A percentile compares a stretch with the other conserved stretches of the same genome.
These are phyloP conservation scores for Sorex fumeus DNA, from an alignment of 2,113 vertebrate genomes.

Conservation along the genomic window DNA sequence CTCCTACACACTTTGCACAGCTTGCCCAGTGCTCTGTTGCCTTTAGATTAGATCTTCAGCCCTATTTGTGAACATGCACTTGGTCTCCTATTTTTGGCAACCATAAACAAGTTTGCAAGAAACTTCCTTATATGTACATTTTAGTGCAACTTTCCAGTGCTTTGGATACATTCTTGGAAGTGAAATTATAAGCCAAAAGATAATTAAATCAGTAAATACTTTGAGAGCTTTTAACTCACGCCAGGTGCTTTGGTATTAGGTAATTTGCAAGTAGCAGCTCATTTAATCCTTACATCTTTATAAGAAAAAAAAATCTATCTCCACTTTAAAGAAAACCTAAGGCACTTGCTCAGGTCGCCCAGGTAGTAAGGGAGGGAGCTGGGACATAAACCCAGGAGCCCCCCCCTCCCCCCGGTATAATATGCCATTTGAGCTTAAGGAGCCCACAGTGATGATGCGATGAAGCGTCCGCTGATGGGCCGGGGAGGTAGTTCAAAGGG, in stretches of 20 bases:
- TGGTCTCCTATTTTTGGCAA: slow-evolving; percentile 48
- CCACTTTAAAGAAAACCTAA: slow-evolving; percentile 16
- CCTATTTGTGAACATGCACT: neutral
- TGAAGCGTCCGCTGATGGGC: too few species aligned
- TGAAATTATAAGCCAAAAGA: slow-evolving; percentile 61
- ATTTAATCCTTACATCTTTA: neutral
- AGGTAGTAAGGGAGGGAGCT: too few species aligned
- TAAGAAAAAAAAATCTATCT: neutral
- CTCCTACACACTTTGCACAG: neutral
- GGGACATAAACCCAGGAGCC: too few species aligned
- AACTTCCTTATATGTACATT: slow-evolving; percentile 64
- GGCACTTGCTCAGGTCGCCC: neutral
- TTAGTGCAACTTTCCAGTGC: slow-evolving; percentile 40
- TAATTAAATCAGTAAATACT: slow-evolving; percentile 64
- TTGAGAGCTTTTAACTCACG: neutral
- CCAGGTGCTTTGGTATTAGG: neutral
- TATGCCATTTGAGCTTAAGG: too few species aligned
- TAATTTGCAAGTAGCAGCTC: neutral
- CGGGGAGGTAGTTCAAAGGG: too few species aligned
- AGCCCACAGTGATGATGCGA: too few species aligned
- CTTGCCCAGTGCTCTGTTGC: neutral
- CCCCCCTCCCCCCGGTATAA: too few species aligned
- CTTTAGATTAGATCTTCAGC: neutral
- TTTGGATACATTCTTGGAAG: slow-evolving; percentile 56
- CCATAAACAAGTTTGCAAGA: slow-evolving; percentile 53